Conservation (phyloP, 2,797 vertebrate genomes). For the Furcifer pardalis region DNA sequence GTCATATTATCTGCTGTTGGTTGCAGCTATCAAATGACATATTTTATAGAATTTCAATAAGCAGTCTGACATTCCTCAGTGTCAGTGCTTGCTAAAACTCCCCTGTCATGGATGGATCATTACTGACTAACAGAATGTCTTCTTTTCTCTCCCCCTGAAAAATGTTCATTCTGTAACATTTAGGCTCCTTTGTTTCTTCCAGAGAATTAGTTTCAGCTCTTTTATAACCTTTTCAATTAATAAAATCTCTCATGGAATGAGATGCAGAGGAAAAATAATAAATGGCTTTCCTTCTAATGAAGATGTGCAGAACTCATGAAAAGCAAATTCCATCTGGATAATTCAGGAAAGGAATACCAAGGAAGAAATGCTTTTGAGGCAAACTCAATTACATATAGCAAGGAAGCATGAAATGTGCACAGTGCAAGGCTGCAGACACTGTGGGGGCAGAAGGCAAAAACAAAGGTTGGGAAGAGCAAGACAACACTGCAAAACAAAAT, state of each 20-base stretch:
- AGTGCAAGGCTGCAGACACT: slow-evolving; percentile 14
- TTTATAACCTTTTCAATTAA: slow-evolving; percentile 52
- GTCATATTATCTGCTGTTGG: slow-evolving; percentile 14
- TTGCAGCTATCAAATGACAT: slow-evolving; percentile 42
- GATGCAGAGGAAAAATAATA: slow-evolving; percentile 28
- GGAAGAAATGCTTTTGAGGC: slow-evolving; percentile 44
- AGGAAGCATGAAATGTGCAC: slow-evolving; percentile 6
- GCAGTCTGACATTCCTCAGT: not conserved
- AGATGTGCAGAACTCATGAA: slow-evolving; percentile 40
- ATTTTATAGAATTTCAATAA: slow-evolving; percentile 49
- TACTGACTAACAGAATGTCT: not conserved
- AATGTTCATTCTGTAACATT: slow-evolving; percentile 23
- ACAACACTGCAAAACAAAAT: not conserved
- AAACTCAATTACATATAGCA: slow-evolving; percentile 31
- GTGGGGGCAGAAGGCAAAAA: not conserved
- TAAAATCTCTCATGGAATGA: slow-evolving; percentile 41
- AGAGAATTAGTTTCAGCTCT: slow-evolving; percentile 45
- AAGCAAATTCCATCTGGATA: slow-evolving; percentile 53
- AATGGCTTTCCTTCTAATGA: slow-evolving; percentile 48
- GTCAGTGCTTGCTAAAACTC: slow-evolving; percentile 25
- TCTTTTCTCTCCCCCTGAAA: slow-evolving; percentile 25
- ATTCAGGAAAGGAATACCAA: slow-evolving; percentile 45
- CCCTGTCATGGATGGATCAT: slow-evolving; percentile 13
- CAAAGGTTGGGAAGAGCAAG: slow-evolving; percentile 1
- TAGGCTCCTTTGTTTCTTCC: slow-evolving; percentile 40